Evolutionary conservation across 2,797 vertebrate genomes (phyloP).

Genomic region (Danio choprae): DNA sequence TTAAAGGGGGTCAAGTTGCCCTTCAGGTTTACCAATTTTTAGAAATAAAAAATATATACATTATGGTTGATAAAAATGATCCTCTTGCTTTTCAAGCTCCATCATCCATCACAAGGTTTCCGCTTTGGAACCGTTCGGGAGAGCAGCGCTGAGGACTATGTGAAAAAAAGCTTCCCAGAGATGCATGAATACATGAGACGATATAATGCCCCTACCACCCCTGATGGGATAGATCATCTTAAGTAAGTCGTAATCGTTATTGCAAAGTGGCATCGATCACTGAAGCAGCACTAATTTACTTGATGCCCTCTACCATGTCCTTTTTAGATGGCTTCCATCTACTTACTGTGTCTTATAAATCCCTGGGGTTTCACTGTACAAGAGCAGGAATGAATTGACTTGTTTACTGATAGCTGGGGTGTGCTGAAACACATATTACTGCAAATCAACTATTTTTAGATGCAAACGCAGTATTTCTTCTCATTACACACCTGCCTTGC

Average conservation of each 20-base stretch:
- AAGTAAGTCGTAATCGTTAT: slow-evolving; percentile 82
- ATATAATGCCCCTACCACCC: slow-evolving; percentile 94
- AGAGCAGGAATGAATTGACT: not conserved
- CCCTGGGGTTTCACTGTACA: not conserved
- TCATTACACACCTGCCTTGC: not conserved
- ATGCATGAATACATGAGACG: slow-evolving; percentile 99
- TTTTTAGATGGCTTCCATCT: not conserved
- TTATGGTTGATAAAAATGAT: slow-evolving; percentile 33
- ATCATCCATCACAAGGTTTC: slow-evolving; percentile 98
- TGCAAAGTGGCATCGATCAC: slow-evolving; percentile 27
- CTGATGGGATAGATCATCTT: slow-evolving; percentile 88
- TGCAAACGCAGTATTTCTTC: not conserved
- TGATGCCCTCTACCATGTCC: slow-evolving; percentile 29
- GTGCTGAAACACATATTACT: not conserved
- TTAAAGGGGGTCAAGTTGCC: not conserved
- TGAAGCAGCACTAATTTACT: slow-evolving; percentile 23
- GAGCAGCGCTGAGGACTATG: slow-evolving; percentile 96
- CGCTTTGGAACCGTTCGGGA: slow-evolving; percentile 96
- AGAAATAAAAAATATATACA: not conserved
- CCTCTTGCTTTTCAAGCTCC: slow-evolving; percentile 80
- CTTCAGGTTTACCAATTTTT: not conserved
- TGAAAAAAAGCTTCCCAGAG: slow-evolving; percentile 98
- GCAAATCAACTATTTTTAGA: not conserved
- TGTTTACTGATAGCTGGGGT: not conserved
- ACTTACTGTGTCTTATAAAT: not conserved